Percentiles rank a stretch among this genome's conserved stretches.
Conservation (phyloP, 2,888 invertebrate genomes). For the Cephus runcator region DNA sequence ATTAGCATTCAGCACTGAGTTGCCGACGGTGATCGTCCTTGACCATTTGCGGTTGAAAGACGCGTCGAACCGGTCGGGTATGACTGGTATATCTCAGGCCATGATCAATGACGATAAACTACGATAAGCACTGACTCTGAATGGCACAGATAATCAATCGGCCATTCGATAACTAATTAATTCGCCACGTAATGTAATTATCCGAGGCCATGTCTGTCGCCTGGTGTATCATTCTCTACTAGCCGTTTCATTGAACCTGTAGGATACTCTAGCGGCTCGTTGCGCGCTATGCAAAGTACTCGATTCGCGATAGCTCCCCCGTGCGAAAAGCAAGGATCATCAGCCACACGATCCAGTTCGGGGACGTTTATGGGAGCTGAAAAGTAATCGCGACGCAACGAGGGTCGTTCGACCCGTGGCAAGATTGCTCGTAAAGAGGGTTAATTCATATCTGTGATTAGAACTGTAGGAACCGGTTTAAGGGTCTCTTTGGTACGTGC, state of each 20-base stretch:
- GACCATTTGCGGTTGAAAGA: neutral
- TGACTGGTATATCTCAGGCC: neutral
- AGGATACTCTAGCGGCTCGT: neutral
- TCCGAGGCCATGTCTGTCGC: slow-evolving; percentile 23
- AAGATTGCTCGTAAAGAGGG: neutral
- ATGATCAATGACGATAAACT: neutral
- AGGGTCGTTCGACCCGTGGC: neutral
- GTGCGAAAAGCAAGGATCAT: neutral
- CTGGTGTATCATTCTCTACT: neutral
- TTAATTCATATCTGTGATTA: slow-evolving; percentile 1
- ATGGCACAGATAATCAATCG: slow-evolving; percentile 35
- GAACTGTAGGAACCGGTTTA: neutral
- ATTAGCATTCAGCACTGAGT: neutral
- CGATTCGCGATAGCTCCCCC: neutral
- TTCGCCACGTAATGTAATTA: slow-evolving; percentile 57
- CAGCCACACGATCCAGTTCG: neutral
- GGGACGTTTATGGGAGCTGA: neutral
- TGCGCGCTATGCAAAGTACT: neutral
- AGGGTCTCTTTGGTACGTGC: neutral
- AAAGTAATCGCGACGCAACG: neutral
- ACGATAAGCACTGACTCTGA: neutral
- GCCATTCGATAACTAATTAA: slow-evolving; percentile 53
- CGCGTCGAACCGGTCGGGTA: neutral
- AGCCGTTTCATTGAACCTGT: neutral
- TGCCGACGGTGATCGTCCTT: neutral